These are phyloP conservation scores for Pangasius mekongensis DNA, from an alignment of 2,797 vertebrate species.

Conservation along the genomic window DNA sequence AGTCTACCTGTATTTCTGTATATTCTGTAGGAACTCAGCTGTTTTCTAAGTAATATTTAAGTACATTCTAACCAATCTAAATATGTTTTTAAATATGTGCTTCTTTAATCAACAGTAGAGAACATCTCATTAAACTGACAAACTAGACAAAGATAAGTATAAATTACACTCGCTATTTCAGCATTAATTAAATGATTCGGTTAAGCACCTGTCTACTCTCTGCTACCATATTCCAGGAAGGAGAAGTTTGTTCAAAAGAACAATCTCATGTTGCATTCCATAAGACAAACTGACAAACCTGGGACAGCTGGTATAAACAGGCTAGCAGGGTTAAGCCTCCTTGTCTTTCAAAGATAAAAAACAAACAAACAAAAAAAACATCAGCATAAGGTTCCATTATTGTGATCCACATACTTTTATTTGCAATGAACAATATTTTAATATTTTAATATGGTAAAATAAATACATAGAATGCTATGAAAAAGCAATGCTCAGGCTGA, in stretches of 20 bases:
- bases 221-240: not conserved
- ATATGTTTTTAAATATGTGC: not conserved
- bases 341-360: too few relatives aligned
- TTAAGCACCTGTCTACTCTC: not conserved
- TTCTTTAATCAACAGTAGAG: not conserved
- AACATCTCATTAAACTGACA: not conserved
- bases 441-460: too few relatives aligned
- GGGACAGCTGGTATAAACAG: too few relatives aligned
- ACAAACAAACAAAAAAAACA: too few relatives aligned
- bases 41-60: too few relatives aligned
- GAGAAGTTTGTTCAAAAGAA: not conserved
- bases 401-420: too few relatives aligned
- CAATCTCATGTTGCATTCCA: not conserved
- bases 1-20: not conserved
- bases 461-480: not conserved
- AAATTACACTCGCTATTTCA: not conserved
- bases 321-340: too few relatives aligned
- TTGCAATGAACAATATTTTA: too few relatives aligned
- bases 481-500: not conserved
- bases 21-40: not conserved
- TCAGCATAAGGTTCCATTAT: too few relatives aligned
- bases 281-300: not conserved
- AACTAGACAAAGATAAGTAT: not conserved
- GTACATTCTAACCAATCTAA: too few relatives aligned
- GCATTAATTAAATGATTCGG: not conserved